Evolutionary conservation across 1,140 invertebrate species (phyloP).

Genomic region (Zaprionus inermis): DNA sequence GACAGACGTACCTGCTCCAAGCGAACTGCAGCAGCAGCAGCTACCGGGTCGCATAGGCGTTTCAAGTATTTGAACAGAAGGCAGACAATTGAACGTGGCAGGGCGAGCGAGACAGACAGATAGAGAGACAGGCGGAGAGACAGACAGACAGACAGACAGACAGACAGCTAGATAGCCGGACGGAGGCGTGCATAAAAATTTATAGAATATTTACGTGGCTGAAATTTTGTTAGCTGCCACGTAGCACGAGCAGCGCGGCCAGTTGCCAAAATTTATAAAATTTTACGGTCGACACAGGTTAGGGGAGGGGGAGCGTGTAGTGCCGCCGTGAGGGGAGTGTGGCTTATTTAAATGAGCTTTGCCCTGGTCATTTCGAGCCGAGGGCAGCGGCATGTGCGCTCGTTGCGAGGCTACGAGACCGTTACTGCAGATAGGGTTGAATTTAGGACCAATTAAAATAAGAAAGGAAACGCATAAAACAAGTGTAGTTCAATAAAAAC

Average conservation of each 20-base stretch:
- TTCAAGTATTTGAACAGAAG: slow-evolving; percentile 57
- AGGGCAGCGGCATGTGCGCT: slow-evolving; percentile 1
- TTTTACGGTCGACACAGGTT: slow-evolving; percentile 23
- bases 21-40: neutral
- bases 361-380: slow-evolving; percentile 4
- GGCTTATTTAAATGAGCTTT: slow-evolving; percentile 54
- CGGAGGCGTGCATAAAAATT: slow-evolving; percentile 53
- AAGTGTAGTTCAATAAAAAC: neutral
- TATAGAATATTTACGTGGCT: slow-evolving; percentile 66
- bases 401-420: neutral
- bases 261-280: slow-evolving; percentile 58
- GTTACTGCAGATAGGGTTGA: neutral
- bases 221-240: slow-evolving; percentile 46
- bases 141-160: slow-evolving; percentile 17
- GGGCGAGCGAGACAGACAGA: neutral
- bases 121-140: neutral
- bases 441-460: neutral
- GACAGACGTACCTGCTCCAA: neutral
- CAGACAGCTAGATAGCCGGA: slow-evolving; percentile 13
- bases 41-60: slow-evolving; percentile 44
- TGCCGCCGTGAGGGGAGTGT: neutral
- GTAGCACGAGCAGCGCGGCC: slow-evolving; percentile 21
- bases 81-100: slow-evolving; percentile 56
- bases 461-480: neutral
- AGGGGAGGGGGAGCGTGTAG: neutral